These are phyloP conservation scores for Papilio dardanus DNA, from an alignment of 1,140 invertebrate species.

Conservation along the genomic window DNA sequence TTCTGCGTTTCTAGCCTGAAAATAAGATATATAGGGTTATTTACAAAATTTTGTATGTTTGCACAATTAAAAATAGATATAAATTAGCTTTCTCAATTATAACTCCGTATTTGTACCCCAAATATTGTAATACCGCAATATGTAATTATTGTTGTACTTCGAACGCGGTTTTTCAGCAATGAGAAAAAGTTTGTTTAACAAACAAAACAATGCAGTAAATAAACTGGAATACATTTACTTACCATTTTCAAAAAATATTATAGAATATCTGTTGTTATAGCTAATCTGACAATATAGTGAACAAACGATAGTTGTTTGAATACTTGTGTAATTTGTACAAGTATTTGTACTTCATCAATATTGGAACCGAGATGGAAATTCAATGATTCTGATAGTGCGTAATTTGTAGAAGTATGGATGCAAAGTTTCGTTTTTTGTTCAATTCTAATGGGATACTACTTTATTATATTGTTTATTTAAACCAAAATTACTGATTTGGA, in stretches of 20 bases:
- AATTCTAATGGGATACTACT: background rate
- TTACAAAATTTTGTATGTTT: background rate
- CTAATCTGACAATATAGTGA: background rate
- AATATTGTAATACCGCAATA: background rate
- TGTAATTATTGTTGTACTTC: background rate
- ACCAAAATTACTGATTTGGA: background rate
- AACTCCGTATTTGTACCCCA: background rate
- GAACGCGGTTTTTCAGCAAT: background rate
- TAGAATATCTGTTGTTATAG: background rate
- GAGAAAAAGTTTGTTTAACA: no score
- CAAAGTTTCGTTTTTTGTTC: background rate
- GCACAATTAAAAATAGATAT: background rate
- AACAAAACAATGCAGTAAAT: background rate
- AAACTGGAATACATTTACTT: background rate
- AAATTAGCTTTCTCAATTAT: background rate
- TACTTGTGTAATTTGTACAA: background rate
- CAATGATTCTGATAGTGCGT: background rate
- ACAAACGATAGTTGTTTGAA: background rate
- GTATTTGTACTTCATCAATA: background rate
- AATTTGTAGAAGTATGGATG: background rate
- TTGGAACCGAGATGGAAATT: background rate
- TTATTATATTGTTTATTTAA: background rate
- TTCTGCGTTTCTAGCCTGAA: slow-evolving; percentile 91
- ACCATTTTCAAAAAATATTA: background rate
- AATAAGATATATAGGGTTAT: slow-evolving; percentile 35